phyloP scores from a whole-genome alignment of 2,888 invertebrate genomes.

The Allophyes oxyacanthae region DNA sequence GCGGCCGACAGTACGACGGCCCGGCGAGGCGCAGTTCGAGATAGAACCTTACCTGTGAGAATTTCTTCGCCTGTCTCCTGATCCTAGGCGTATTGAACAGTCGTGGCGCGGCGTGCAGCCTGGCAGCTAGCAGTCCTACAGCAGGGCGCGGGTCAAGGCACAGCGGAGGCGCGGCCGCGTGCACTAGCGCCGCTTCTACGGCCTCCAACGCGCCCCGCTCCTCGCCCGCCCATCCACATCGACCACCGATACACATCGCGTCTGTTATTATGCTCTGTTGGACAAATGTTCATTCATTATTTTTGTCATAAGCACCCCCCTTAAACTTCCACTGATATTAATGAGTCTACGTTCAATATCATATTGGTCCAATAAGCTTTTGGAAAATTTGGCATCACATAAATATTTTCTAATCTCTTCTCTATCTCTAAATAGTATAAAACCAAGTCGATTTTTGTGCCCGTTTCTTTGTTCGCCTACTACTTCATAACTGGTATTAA shows the following conservation, averaged over 20 bases:
- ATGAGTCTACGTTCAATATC: no score
- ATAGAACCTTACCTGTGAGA: conserved; percentile 90
- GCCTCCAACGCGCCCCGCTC: conserved; percentile 91
- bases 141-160: conserved; percentile 97
- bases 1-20: no score
- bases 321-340: no score
- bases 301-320: neutral
- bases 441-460: no score
- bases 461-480: no score
- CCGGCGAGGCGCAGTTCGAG: no score
- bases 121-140: conserved; percentile 93
- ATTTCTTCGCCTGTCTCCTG: conserved; percentile 93
- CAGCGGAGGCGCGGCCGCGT: conserved; percentile 95
- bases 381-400: no score
- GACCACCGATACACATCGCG: conserved; percentile 89
- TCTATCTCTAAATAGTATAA: no score
- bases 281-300: neutral
- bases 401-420: no score
- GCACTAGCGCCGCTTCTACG: conserved; percentile 95
- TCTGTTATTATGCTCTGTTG: conserved; percentile 91
- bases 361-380: no score
- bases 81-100: conserved; percentile 93
- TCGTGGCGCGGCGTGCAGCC: conserved; percentile 92
- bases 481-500: no score
- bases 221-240: conserved; percentile 91